Percentiles rank a stretch among this genome's conserved stretches.
Conservation (phyloP, 2,888 invertebrate genomes). For the Temnothorax ravouxi region DNA sequence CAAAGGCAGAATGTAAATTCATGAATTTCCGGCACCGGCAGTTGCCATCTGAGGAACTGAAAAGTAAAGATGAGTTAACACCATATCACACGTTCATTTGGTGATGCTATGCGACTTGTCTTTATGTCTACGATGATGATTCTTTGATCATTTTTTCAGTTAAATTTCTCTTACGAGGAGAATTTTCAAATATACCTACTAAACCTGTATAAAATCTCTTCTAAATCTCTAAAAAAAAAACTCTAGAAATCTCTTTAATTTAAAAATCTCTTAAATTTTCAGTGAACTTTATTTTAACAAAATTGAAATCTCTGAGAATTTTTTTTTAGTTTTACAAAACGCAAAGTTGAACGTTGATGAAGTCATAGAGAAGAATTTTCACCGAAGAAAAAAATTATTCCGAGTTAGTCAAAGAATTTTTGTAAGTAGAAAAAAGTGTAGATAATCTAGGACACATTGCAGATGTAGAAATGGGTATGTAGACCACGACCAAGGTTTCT, state of each 20-base stretch:
- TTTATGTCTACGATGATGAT: not conserved
- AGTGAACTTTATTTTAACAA: not conserved
- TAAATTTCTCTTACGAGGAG: not conserved
- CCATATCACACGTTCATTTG: constrained; percentile 8
- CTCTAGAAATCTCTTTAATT: not conserved
- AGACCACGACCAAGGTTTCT: constrained; percentile 17
- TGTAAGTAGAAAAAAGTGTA: not conserved
- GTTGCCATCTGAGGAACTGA: constrained; percentile 87
- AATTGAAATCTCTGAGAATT: not conserved
- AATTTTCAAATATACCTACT: not conserved
- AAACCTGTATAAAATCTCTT: not conserved
- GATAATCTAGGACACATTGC: not conserved
- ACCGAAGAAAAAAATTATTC: not conserved
- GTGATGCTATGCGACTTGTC: not conserved
- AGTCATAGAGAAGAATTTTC: not conserved
- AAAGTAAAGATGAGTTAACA: constrained; percentile 60
- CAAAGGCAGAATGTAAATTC: constrained; percentile 88
- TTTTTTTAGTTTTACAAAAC: not conserved
- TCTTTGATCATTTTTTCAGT: constrained; percentile 1
- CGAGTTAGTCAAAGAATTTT: not conserved
- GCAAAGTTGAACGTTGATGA: not conserved
- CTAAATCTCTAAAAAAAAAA: not conserved
- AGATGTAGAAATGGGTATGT: constrained; percentile 1
- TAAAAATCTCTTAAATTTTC: not conserved
- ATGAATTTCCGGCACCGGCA: constrained; percentile 87